Evolutionary conservation across 2,797 vertebrate genomes (phyloP), one percentile per base, ranked within the genome.

Genomic region (Sparidentex hasta): DNA sequence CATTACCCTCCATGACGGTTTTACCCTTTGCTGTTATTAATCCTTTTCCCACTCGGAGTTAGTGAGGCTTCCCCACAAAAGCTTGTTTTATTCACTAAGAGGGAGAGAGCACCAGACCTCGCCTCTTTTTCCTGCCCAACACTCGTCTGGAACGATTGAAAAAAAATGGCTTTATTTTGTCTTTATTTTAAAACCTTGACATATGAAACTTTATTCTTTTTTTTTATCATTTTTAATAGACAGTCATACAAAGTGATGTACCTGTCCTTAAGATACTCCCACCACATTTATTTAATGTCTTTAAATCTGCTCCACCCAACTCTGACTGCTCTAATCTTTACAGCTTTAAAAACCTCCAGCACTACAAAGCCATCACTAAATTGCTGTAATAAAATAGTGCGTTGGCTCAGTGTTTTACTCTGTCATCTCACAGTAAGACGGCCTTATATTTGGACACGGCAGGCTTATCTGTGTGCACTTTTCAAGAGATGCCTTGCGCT

Each of bases 21-120:
- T 64, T 23, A 52, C 33, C 41, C n/a, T 56, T 52, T 20, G 44
- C 33, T 38, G 38, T 55, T 33, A 17, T 65, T 65, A 65, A 58
- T 68, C 44, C 18, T 13, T 7, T n/a, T 54, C 47, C 29, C n/a
- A 41, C 9, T 56, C 25, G 29, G 7, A 67, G 29, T 64, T 46
- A 50, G 23, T 63, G 12, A 47, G 12, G 18, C 38, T 25, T 71
- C 48, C 50, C 25, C 33, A 57, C 48, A 63, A 21, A 13, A 55
- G 21, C 14, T 29, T 50, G 25, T 48, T 58, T 18, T n/a, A 51
- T 70, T 58, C 59, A 51, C n/a, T 17, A 25, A 38, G 9, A 68
- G 56, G 20, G 50, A 13, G 21, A 55, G 11, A 56, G 67, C 20
- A 29, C 27, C 69, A 48, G 14, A 44, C 20, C 70, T 54, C 52